Evolutionary conservation across 1,140 invertebrate species (phyloP).

Genomic region (Bombus pyrosoma): DNA sequence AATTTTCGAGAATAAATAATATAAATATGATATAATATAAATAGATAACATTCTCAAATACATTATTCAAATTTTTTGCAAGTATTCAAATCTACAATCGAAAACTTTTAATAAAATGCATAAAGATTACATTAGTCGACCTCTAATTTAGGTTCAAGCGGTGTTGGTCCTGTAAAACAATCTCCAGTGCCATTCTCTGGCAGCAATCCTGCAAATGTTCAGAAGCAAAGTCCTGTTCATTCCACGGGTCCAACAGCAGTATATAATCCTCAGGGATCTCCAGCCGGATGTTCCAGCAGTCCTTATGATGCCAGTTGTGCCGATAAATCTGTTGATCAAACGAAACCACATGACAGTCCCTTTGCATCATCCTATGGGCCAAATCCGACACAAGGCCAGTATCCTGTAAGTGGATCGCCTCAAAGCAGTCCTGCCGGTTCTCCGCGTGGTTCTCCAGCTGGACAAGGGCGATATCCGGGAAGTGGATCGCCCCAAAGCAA

Average conservation of each 20-base stretch:
- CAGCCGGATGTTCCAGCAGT: not conserved
- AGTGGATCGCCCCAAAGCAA: not conserved
- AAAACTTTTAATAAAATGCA: not conserved
- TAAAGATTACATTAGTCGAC: not conserved
- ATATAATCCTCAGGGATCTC: not conserved
- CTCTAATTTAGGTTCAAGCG: not conserved
- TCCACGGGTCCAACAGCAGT: not conserved
- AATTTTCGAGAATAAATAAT: too few relatives aligned
- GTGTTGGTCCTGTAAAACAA: constrained; percentile 25
- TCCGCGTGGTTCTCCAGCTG: not conserved
- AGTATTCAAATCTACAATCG: not conserved
- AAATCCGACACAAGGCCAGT: too few relatives aligned
- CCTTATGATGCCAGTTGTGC: not conserved
- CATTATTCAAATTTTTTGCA: not conserved
- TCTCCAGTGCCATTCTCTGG: not conserved
- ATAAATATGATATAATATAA: not conserved
- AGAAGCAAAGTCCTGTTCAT: not conserved
- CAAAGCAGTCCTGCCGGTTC: too few relatives aligned
- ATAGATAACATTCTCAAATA: not conserved
- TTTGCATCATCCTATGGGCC: not conserved
- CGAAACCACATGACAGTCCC: not conserved
- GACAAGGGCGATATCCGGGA: not conserved
- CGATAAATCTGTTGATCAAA: not conserved
- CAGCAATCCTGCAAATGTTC: not conserved
- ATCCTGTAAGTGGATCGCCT: not conserved